phyloP scores from a whole-genome alignment of 2,797 vertebrate genomes.

The Sebastolobus altivelis region DNA sequence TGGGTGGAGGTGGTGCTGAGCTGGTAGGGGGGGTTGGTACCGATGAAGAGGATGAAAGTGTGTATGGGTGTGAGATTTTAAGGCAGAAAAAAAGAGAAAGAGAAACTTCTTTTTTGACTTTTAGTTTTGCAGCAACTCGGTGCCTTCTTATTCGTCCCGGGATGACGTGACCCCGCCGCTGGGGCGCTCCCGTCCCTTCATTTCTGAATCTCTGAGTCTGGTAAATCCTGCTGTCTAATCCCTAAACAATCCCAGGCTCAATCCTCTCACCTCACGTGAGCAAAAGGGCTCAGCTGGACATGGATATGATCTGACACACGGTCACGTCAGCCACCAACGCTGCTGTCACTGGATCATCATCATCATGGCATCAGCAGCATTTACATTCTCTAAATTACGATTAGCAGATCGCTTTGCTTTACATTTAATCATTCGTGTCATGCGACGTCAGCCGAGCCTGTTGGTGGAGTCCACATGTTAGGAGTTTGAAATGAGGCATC shows the following conservation, averaged over 20 bases:
- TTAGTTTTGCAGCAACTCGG: slow-evolving; percentile 31
- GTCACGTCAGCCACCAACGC: slow-evolving; percentile 33
- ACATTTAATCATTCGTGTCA: slow-evolving; percentile 31
- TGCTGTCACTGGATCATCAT: slow-evolving; percentile 4
- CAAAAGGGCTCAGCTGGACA: slow-evolving; percentile 61
- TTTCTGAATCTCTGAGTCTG: slow-evolving; percentile 72
- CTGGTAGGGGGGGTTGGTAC: background rate
- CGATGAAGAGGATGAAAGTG: slow-evolving; percentile 4
- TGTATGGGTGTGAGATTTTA: slow-evolving; percentile 3
- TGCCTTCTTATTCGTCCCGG: slow-evolving; percentile 64
- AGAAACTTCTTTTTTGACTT: slow-evolving; percentile 39
- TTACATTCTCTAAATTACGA: slow-evolving; percentile 35
- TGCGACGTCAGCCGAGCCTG: slow-evolving; percentile 9
- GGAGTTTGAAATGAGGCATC: background rate
- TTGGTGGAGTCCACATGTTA: slow-evolving; percentile 2
- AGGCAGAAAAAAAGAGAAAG: background rate
- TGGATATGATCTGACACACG: slow-evolving; percentile 69
- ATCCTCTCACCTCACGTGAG: slow-evolving; percentile 80
- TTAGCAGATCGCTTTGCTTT: slow-evolving; percentile 49
- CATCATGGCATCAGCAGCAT: slow-evolving; percentile 13
- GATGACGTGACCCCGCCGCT: slow-evolving; percentile 49
- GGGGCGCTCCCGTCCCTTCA: slow-evolving; percentile 58
- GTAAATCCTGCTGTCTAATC: slow-evolving; percentile 81
- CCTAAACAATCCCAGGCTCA: slow-evolving; percentile 77
- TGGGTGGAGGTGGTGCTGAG: slow-evolving; percentile 22